Evolutionary conservation across 2,113 vertebrate genomes (phyloP).

Genomic region (Symphodus melops): DNA sequence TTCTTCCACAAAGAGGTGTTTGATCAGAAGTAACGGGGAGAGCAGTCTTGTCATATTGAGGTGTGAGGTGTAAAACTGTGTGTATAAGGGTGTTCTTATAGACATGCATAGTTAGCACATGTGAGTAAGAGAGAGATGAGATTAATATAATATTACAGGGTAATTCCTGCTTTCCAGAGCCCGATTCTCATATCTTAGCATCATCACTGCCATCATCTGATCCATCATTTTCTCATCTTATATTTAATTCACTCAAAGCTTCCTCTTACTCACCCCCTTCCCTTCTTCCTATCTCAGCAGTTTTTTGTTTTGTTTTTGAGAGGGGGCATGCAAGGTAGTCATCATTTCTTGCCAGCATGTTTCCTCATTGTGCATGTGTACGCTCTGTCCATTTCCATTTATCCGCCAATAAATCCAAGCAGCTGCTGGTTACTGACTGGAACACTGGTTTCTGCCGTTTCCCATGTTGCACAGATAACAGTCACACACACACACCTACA

Average conservation of each 20-base stretch:
- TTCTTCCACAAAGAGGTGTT: not conserved
- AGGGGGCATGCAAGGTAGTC: not conserved
- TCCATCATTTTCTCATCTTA: not conserved
- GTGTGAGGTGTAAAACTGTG: not conserved
- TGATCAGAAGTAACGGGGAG: not conserved
- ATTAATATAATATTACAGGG: conserved; percentile 68
- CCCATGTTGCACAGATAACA: conserved; percentile 60
- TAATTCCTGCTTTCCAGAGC: conserved; percentile 80
- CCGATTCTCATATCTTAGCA: conserved; percentile 64
- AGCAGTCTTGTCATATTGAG: not conserved
- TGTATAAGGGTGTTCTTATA: conserved; percentile 19
- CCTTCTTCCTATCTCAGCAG: too few species aligned
- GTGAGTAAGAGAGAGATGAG: conserved; percentile 47
- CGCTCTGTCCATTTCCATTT: conserved; percentile 61
- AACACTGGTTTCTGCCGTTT: conserved; percentile 56
- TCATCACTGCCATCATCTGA: conserved; percentile 36
- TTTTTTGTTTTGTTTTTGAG: not conserved
- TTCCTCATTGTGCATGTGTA: conserved; percentile 21
- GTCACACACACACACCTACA: conserved; percentile 19
- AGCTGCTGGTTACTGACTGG: conserved; percentile 57
- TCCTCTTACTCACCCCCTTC: not conserved
- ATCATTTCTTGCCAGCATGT: conserved; percentile 25
- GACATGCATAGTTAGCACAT: not conserved
- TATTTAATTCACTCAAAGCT: not conserved
- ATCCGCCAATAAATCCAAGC: conserved; percentile 58